Conservation (phyloP, 2,113 vertebrate species). For the Melanostigma gelatinosum region DNA sequence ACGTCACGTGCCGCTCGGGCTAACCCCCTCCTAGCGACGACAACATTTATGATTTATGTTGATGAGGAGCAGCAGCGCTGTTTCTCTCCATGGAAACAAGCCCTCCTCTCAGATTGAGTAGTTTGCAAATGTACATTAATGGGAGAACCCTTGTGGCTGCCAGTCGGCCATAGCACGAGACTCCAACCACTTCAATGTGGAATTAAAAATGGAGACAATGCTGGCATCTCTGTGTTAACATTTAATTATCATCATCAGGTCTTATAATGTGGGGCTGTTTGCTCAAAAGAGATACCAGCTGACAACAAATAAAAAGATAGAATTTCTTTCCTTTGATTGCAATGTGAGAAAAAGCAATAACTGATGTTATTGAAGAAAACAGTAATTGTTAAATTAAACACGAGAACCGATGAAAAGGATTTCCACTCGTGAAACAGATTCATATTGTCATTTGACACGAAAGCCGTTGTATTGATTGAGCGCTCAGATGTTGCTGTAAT, state of each 20-base stretch:
- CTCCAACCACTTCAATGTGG: constrained; percentile 25
- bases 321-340: constrained; percentile 50
- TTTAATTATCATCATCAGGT: constrained; percentile 29
- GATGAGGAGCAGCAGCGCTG: constrained; percentile 5
- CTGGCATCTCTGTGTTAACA: constrained; percentile 36
- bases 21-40: constrained; percentile 1
- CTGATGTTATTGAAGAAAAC: constrained; percentile 45
- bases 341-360: constrained; percentile 41
- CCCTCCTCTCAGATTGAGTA: constrained; percentile 43
- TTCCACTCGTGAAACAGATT: constrained; percentile 22
- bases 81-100: constrained; percentile 52
- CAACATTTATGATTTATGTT: constrained; percentile 46
- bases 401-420: constrained; percentile 26
- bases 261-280: constrained; percentile 42
- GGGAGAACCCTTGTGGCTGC: constrained; percentile 39
- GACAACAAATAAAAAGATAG: constrained; percentile 44
- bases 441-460: constrained; percentile 42
- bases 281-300: constrained; percentile 41
- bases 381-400: constrained; percentile 43
- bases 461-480: constrained; percentile 46
- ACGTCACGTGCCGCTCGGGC: constrained; percentile 26
- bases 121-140: constrained; percentile 51
- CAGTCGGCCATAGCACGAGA: background rate
- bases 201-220: constrained; percentile 25
- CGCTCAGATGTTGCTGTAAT: constrained; percentile 39